Conservation (phyloP, 2,888 invertebrate genomes). For the Tenthredo distinguenda region DNA sequence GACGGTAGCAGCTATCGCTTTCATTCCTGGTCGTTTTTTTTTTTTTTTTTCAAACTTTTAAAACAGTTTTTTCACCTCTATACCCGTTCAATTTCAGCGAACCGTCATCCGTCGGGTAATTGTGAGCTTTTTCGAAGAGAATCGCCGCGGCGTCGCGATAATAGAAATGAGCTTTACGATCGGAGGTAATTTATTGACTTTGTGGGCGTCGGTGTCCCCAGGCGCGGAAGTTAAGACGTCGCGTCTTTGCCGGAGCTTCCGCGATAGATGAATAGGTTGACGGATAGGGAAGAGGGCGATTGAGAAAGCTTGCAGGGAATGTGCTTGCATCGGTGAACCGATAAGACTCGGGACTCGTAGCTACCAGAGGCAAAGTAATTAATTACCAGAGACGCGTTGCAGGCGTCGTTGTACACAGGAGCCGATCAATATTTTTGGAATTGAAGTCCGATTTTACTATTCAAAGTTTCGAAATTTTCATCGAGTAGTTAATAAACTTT, state of each 20-base stretch:
- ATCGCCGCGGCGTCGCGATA: neutral
- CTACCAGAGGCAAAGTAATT: conserved; percentile 59
- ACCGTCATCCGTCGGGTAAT: neutral
- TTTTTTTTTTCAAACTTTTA: neutral
- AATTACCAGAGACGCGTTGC: conserved; percentile 59
- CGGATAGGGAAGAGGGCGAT: conserved; percentile 17
- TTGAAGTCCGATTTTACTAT: too few species aligned
- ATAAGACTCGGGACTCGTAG: conserved; percentile 55
- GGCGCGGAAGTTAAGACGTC: conserved; percentile 30
- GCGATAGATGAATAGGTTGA: conserved; percentile 7
- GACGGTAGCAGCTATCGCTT: neutral
- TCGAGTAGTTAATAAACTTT: too few species aligned
- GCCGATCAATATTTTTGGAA: conserved; percentile 55
- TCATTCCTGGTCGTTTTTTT: neutral
- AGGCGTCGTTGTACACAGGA: conserved; percentile 51
- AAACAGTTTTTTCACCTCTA: neutral
- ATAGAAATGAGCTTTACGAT: conserved; percentile 16
- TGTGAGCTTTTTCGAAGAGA: neutral
- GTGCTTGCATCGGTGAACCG: conserved; percentile 59
- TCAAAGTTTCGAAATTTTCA: too few species aligned
- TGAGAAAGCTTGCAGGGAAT: conserved; percentile 40
- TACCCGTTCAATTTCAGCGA: neutral
- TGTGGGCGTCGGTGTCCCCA: neutral
- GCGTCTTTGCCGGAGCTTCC: neutral
- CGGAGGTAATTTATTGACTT: conserved; percentile 29